Percentiles rank a stretch among this genome's conserved stretches.
These are phyloP conservation scores for Baronia brevicornis DNA, from an alignment of 2,888 invertebrate species.

Conservation along the genomic window DNA sequence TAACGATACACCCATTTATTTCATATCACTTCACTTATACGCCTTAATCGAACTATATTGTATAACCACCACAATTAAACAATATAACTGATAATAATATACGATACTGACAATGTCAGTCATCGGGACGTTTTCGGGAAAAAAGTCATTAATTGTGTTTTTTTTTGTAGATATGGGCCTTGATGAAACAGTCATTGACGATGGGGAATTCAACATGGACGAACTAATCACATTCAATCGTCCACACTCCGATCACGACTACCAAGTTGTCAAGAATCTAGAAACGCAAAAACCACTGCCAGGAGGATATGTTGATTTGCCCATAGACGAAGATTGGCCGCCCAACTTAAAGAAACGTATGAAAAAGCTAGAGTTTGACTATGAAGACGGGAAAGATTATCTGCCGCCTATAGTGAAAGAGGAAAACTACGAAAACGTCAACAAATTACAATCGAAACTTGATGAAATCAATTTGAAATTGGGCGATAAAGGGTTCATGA, in stretches of 20 bases:
- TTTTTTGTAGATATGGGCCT: constrained; percentile 49
- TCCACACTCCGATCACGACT: constrained; percentile 66
- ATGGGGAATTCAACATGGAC: constrained; percentile 77
- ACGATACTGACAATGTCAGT: background rate
- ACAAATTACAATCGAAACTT: constrained; percentile 41
- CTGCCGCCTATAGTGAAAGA: constrained; percentile 57
- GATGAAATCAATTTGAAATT: constrained; percentile 34
- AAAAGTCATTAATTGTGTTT: constrained; percentile 4
- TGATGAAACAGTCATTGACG: constrained; percentile 71
- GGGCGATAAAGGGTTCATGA: constrained; percentile 36
- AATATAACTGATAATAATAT: too few relatives aligned
- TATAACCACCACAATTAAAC: too few relatives aligned
- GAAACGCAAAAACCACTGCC: constrained; percentile 40
- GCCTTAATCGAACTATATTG: too few relatives aligned
- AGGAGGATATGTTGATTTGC: constrained; percentile 71
- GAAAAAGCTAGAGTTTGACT: constrained; percentile 62
- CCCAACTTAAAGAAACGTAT: constrained; percentile 68
- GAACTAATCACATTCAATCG: constrained; percentile 76
- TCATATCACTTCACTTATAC: too few relatives aligned
- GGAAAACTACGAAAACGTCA: constrained; percentile 52
- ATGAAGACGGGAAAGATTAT: constrained; percentile 56
- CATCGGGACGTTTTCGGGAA: too few relatives aligned
- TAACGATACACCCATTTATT: too few relatives aligned
- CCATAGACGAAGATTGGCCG: constrained; percentile 77
- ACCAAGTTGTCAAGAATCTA: constrained; percentile 55